phyloP scores from a whole-genome alignment of 2,797 vertebrate genomes.

The Macrochelys suwanniensis region DNA sequence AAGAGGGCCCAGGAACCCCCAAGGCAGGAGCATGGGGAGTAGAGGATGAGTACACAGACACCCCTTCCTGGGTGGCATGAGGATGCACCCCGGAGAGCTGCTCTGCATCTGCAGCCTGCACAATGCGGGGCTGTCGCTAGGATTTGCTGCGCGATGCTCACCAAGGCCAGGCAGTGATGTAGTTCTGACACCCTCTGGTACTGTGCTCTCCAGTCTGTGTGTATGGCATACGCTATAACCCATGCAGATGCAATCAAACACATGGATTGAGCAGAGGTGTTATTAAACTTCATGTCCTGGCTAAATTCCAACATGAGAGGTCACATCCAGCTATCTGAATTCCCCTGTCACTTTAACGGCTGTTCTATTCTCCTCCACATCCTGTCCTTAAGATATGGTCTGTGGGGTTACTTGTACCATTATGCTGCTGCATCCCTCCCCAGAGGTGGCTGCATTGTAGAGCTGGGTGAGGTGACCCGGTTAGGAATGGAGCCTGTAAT shows the following conservation, averaged over 20 bases:
- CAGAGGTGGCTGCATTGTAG: background rate
- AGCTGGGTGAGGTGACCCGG: background rate
- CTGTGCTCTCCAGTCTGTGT: background rate
- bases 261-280: background rate
- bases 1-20: background rate
- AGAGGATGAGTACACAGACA: background rate
- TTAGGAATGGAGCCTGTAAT: background rate
- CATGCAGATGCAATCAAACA: background rate
- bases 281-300: background rate
- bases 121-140: background rate
- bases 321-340: background rate
- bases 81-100: fast-evolving
- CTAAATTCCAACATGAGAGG: background rate
- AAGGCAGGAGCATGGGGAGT: background rate
- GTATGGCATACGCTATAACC: background rate
- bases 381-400: background rate
- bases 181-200: background rate
- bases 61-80: background rate
- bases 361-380: background rate
- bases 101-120: background rate
- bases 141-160: background rate
- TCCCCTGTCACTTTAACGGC: background rate
- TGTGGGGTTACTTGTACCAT: background rate
- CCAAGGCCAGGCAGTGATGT: background rate
- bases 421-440: background rate